These are phyloP conservation scores for Andrena flavipes DNA, from an alignment of 2,888 invertebrate genomes.

Conservation along the genomic window DNA sequence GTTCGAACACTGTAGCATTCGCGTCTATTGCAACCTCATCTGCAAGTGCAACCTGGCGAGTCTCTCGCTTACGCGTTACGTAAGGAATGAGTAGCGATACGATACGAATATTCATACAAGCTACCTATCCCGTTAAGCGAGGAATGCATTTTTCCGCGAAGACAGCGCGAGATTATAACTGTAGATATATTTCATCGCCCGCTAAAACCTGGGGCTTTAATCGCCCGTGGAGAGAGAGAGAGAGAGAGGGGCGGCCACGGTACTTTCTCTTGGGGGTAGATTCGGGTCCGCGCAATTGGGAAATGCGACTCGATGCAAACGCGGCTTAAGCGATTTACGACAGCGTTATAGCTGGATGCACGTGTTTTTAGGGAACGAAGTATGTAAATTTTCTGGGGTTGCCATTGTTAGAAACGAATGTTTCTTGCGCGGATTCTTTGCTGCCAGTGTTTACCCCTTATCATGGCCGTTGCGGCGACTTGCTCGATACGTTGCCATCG, in stretches of 20 bases:
- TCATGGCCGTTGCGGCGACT: neutral
- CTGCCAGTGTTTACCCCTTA: conserved; percentile 6
- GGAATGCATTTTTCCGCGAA: conserved; percentile 22
- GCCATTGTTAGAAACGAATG: too few relatives aligned
- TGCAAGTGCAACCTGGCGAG: neutral
- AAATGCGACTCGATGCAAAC: conserved; percentile 32
- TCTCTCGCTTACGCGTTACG: conserved; percentile 19
- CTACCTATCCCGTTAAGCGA: neutral
- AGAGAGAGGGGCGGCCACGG: neutral
- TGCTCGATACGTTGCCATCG: conserved; percentile 18
- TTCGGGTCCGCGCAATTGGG: conserved; percentile 21
- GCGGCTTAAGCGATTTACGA: conserved; percentile 42
- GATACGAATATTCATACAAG: conserved; percentile 34
- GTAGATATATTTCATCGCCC: conserved; percentile 19
- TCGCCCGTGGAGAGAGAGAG: neutral
- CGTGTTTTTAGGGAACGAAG: neutral
- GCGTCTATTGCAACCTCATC: too few relatives aligned
- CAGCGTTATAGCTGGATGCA: neutral
- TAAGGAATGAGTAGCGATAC: conserved; percentile 6
- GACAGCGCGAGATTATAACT: conserved; percentile 26
- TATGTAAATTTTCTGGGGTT: too few relatives aligned
- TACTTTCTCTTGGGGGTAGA: conserved; percentile 8
- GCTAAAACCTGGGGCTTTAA: conserved; percentile 9
- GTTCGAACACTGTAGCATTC: too few relatives aligned
- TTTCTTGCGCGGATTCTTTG: too few relatives aligned